Percentiles rank a stretch among this genome's conserved stretches.
Evolutionary conservation across 2,797 vertebrate genomes (phyloP).

Genomic region (Danio tinwini): DNA sequence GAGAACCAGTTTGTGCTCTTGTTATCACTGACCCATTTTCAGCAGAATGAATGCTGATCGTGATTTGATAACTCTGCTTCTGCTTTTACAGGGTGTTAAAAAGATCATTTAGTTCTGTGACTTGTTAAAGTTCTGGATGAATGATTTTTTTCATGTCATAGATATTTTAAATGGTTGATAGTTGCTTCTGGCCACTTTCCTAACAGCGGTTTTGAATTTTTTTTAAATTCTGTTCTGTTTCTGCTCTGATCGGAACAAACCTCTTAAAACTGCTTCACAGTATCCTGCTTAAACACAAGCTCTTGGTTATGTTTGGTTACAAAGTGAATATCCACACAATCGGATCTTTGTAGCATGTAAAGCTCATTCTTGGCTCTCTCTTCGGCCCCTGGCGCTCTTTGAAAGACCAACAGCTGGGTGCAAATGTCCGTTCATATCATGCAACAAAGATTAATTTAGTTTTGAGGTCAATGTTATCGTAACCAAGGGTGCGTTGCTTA

Average conservation of each 20-base stretch:
- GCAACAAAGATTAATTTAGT: slow-evolving; percentile 57
- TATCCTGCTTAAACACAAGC: slow-evolving; percentile 37
- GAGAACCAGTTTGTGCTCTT: slow-evolving; percentile 18
- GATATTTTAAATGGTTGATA: background rate
- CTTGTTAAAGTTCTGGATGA: background rate
- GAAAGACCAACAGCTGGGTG: slow-evolving; percentile 59
- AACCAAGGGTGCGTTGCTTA: slow-evolving; percentile 41
- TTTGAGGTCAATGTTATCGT: slow-evolving; percentile 48
- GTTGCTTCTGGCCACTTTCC: background rate
- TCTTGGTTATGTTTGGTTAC: slow-evolving; percentile 59
- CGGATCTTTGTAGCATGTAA: slow-evolving; percentile 60
- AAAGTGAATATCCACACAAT: slow-evolving; percentile 63
- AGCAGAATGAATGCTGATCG: slow-evolving; percentile 19
- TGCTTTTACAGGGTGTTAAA: background rate
- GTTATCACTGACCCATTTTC: slow-evolving; percentile 40
- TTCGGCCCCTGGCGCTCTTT: slow-evolving; percentile 45
- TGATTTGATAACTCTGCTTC: background rate
- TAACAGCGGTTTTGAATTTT: background rate
- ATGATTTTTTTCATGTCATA: background rate
- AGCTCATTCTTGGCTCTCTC: slow-evolving; percentile 42
- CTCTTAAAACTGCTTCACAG: slow-evolving; percentile 11
- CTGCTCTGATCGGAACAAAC: slow-evolving; percentile 1
- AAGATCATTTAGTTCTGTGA: background rate
- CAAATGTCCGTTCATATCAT: slow-evolving; percentile 35
- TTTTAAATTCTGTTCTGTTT: background rate